Conservation (phyloP, 2,113 vertebrate species). For the Glareola pratincola region DNA sequence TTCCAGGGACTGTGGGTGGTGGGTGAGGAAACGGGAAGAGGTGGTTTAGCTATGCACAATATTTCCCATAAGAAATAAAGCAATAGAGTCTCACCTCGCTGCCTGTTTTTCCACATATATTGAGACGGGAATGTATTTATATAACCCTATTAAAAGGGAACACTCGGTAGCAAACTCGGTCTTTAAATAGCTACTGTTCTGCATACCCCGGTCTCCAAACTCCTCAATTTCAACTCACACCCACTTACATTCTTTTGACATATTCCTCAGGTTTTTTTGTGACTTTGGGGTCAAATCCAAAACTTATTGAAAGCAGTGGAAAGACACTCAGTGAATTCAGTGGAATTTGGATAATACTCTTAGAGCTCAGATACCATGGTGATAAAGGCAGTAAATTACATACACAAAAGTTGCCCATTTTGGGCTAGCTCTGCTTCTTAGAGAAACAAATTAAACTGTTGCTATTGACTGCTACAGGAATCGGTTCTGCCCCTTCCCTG, state of each 20-base stretch:
- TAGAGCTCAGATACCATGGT: slow-evolving; percentile 29
- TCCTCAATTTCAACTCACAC: slow-evolving; percentile 67
- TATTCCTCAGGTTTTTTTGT: slow-evolving; percentile 47
- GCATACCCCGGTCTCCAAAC: slow-evolving; percentile 42
- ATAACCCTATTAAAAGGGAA: slow-evolving; percentile 70
- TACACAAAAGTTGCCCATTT: slow-evolving; percentile 5
- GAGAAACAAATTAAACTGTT: background rate
- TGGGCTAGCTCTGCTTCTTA: background rate
- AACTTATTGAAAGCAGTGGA: slow-evolving; percentile 52
- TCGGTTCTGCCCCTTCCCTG: background rate
- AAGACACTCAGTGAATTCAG: slow-evolving; percentile 46
- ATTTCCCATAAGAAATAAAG: slow-evolving; percentile 70
- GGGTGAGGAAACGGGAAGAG: slow-evolving; percentile 49
- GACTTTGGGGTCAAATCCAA: slow-evolving; percentile 45
- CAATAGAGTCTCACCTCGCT: slow-evolving; percentile 63
- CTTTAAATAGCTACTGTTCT: slow-evolving; percentile 73
- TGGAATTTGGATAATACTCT: slow-evolving; percentile 42
- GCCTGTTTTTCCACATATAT: slow-evolving; percentile 69
- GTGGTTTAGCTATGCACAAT: slow-evolving; percentile 56
- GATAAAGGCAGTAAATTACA: slow-evolving; percentile 54
- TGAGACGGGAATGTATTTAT: slow-evolving; percentile 64
- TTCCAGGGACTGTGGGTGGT: slow-evolving; percentile 59
- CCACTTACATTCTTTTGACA: slow-evolving; percentile 70
- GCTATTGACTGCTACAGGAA: background rate
- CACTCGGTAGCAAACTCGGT: slow-evolving; percentile 15